A percentile compares a stretch with the other conserved stretches of the same genome.
These are phyloP conservation scores for Trichonephila inaurata DNA, from an alignment of 1,140 invertebrate genomes.

Conservation along the genomic window DNA sequence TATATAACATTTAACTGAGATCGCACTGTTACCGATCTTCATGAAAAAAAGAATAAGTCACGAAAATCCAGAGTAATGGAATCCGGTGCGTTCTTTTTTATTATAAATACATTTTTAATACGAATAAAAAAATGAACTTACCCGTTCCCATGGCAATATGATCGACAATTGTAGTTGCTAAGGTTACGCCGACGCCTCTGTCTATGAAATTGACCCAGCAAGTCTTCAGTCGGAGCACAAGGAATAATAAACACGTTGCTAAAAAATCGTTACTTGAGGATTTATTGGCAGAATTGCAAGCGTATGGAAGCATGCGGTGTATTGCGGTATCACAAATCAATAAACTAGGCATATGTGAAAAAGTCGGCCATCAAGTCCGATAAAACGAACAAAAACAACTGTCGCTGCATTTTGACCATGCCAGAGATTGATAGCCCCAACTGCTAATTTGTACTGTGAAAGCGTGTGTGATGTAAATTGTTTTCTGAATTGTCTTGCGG, in stretches of 20 bases:
- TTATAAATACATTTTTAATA: not conserved
- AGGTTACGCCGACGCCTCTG: slow-evolving; percentile 60
- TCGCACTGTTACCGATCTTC: too few relatives aligned
- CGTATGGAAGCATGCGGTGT: slow-evolving; percentile 56
- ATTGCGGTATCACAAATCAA: not conserved
- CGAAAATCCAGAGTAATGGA: not conserved
- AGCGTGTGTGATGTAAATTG: not conserved
- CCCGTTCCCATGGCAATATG: slow-evolving; percentile 68
- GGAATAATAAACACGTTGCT: slow-evolving; percentile 53
- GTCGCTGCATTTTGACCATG: slow-evolving; percentile 14
- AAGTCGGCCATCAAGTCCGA: not conserved
- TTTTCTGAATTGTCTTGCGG: not conserved
- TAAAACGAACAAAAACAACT: not conserved
- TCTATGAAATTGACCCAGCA: slow-evolving; percentile 15
- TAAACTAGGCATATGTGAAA: not conserved
- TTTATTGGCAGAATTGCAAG: not conserved
- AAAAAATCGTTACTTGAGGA: slow-evolving; percentile 47
- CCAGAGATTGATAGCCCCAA: not conserved
- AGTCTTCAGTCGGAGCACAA: slow-evolving; percentile 3
- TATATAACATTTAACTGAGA: too few relatives aligned
- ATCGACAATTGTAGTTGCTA: slow-evolving; percentile 66
- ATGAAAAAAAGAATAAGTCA: not conserved
- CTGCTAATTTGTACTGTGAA: not conserved
- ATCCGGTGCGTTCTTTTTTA: not conserved
- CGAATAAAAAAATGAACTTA: slow-evolving; percentile 20